phyloP scores from a whole-genome alignment of 2,113 vertebrate species.

The Struthio camelus region DNA sequence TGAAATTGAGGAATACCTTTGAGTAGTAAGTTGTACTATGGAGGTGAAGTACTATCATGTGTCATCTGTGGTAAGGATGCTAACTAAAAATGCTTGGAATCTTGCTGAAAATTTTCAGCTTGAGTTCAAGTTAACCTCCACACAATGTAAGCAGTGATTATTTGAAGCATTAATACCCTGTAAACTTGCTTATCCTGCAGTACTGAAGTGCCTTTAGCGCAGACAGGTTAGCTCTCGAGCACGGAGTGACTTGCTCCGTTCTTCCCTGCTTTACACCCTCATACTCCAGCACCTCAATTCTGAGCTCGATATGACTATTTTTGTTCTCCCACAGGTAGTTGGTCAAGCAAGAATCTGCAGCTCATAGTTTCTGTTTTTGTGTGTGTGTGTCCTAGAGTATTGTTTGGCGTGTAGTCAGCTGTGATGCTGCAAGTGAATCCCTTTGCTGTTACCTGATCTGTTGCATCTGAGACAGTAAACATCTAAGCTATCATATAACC shows the following conservation, averaged over 20 bases:
- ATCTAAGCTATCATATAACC: slow-evolving; percentile 40
- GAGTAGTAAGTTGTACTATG: neutral
- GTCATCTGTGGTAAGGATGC: neutral
- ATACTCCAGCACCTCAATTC: neutral
- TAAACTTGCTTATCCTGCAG: neutral
- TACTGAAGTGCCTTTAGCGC: neutral
- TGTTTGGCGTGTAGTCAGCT: neutral
- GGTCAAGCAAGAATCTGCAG: neutral
- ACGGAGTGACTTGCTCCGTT: neutral
- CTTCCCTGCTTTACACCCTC: neutral
- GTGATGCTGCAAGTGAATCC: neutral
- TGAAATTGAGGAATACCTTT: neutral
- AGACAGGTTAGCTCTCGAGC: neutral
- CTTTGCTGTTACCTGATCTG: slow-evolving; percentile 27
- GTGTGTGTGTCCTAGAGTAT: neutral
- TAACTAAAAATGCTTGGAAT: neutral
- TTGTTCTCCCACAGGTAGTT: rapidly evolving
- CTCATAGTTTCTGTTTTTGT: neutral
- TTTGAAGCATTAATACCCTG: neutral
- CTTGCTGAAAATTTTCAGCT: neutral
- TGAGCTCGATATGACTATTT: neutral
- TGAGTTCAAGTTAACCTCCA: neutral
- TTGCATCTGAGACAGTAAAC: slow-evolving; percentile 29
- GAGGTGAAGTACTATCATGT: neutral
- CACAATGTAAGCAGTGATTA: neutral